phyloP scores from a whole-genome alignment of 2,113 vertebrate species.

The Anoura caudifer region DNA sequence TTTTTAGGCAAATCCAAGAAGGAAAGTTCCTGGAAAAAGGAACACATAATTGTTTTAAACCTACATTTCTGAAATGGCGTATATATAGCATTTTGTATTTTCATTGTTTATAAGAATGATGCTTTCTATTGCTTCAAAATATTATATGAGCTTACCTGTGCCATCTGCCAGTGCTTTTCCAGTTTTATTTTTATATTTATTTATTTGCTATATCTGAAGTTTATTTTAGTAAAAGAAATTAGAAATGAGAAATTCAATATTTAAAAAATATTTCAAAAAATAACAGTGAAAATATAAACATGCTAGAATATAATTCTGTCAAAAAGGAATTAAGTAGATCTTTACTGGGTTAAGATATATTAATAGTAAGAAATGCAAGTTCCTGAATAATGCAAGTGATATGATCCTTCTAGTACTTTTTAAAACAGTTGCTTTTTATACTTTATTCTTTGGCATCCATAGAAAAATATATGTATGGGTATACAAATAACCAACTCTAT shows the following conservation, averaged over 20 bases:
- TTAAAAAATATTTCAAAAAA: not conserved
- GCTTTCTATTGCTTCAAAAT: not conserved
- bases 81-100: slow-evolving; percentile 5
- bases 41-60: not conserved
- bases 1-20: too few relatives aligned
- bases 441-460: not conserved
- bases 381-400: not conserved
- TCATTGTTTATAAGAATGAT: not conserved
- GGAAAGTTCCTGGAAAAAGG: not conserved
- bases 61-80: not conserved
- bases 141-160: not conserved
- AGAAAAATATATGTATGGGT: not conserved
- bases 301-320: not conserved
- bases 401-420: not conserved
- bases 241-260: not conserved
- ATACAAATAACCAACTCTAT: not conserved
- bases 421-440: not conserved
- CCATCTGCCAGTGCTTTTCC: not conserved
- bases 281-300: not conserved
- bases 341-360: not conserved
- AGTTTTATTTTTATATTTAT: not conserved
- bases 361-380: not conserved
- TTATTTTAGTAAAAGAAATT: slow-evolving; percentile 27
- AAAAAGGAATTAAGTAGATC: slow-evolving; percentile 1
- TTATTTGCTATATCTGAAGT: not conserved